Base-by-base conservation (phyloP, 2,888 invertebrate genomes). In the Zaprionus obscuricornis region DNA sequence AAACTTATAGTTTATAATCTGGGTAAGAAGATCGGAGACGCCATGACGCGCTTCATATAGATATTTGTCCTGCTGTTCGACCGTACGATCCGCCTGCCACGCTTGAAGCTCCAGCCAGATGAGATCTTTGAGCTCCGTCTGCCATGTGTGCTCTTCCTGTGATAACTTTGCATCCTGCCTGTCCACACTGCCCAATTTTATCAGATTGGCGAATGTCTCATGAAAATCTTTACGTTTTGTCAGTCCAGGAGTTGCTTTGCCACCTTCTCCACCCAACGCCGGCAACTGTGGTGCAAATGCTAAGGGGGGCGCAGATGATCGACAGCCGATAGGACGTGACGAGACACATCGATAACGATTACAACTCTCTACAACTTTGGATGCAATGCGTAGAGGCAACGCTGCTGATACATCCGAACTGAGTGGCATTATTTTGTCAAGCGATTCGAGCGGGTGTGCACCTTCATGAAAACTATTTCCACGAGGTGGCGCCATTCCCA, bases 101-200 rank as follows among this genome's bases (percentile, higher is more conserved):
- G 97, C 97, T 90, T 96, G 96, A 63, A 98, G 91, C 91, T 97
- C 97, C 74, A 97, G 90, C 97, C 97, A 98, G 75, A 97, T 95
- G 73, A 96, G 92, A 90, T 97, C 97, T 90, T 96, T 96, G 42
- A 96, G 90, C 91, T 96, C 95, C 74, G 95, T 96, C 90, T 96
- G 96, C 95, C 96, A 97, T 33, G 95, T 91, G 62, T 95, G 94
- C 88, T 97, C 96, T 88, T 97, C 97, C 68, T 94, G 93, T 75
- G 96, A 96, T 86, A 95, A 92, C 93, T 93, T 90, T n/a, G 81
- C 87, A 22, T 90, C 90, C 66, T 89, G 93, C 72, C 93, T 93
- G 55, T 94, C 94, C 0, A 92, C 91, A 31, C 81, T 94, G 8
- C 95, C 95, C 92, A 96, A 92, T 81, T 94, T 93, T 81, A 96